phyloP scores from a whole-genome alignment of 2,888 invertebrate genomes.

The Hemaris fuciformis region DNA sequence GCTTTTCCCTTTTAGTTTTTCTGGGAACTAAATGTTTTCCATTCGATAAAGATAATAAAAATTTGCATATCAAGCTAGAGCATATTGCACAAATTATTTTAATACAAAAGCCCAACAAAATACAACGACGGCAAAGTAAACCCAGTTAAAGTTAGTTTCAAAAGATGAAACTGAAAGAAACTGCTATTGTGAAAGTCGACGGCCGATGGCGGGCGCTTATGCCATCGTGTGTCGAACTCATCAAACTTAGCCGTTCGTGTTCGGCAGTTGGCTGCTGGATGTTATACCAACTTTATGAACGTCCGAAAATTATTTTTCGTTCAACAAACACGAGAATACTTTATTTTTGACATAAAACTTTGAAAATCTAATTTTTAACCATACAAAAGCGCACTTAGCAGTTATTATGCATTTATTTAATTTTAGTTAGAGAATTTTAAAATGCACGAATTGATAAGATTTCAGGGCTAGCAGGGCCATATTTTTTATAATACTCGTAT shows the following conservation, averaged over 20 bases:
- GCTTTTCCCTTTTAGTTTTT: too few species aligned
- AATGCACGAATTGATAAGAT: too few species aligned
- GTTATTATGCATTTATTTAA: too few species aligned
- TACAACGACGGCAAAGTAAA: constrained; percentile 43
- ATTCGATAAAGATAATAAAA: background rate
- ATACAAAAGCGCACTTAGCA: too few species aligned
- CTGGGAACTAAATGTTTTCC: too few species aligned
- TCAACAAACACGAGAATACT: constrained; percentile 19
- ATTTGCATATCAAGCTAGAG: background rate
- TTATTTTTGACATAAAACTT: background rate
- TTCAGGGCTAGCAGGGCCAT: too few species aligned
- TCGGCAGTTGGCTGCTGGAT: constrained; percentile 4
- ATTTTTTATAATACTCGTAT: too few species aligned
- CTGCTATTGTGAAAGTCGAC: constrained; percentile 50
- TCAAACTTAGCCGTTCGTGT: constrained; percentile 53
- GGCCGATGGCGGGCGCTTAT: constrained; percentile 40
- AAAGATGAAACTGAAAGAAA: constrained; percentile 41
- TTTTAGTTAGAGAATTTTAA: too few species aligned
- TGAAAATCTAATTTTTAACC: too few species aligned
- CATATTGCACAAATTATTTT: background rate
- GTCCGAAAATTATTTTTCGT: constrained; percentile 47
- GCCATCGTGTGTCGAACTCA: constrained; percentile 64
- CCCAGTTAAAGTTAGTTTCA: constrained; percentile 46
- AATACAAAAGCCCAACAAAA: constrained; percentile 22
- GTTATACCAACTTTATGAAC: constrained; percentile 42